A percentile compares a stretch with the other conserved stretches of the same genome.
Evolutionary conservation across 2,113 vertebrate genomes (phyloP).

Genomic region (Mus spicilegus): DNA sequence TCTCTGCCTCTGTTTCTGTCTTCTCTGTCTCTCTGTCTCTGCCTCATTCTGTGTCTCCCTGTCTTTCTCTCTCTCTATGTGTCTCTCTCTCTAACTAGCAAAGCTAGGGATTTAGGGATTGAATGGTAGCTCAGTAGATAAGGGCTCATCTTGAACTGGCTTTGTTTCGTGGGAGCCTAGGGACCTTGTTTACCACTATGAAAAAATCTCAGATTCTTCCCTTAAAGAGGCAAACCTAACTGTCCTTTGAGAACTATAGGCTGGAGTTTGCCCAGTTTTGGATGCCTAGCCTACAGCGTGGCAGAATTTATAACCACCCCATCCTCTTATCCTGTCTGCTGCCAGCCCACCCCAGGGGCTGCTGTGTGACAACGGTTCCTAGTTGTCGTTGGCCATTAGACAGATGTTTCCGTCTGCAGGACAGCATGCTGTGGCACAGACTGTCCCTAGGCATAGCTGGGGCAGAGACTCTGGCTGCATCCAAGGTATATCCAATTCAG

Average conservation of each 20-base stretch:
- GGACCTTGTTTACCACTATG: background rate
- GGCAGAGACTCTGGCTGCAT: conserved; percentile 28
- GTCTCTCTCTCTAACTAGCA: background rate
- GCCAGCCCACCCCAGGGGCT: background rate
- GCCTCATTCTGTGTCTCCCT: too few relatives aligned
- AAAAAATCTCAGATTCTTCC: background rate
- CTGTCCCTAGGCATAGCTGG: conserved; percentile 1
- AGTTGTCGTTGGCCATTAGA: background rate
- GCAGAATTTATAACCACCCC: background rate
- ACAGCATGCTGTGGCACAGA: background rate
- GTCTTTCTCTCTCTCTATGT: background rate
- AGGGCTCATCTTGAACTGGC: background rate
- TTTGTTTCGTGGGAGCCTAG: background rate
- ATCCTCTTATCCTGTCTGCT: background rate
- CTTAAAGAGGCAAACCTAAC: background rate
- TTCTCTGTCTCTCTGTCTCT: background rate
- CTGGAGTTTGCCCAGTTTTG: background rate
- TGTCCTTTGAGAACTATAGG: background rate
- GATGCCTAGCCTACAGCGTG: background rate
- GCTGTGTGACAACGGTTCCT: background rate
- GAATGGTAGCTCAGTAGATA: background rate
- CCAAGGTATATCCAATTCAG: background rate
- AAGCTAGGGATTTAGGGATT: background rate
- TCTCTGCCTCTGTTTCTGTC: too few relatives aligned
- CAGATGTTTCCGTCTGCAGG: conserved; percentile 10